phyloP scores from a whole-genome alignment of 2,113 vertebrate genomes.

The Urocolius indicus region DNA sequence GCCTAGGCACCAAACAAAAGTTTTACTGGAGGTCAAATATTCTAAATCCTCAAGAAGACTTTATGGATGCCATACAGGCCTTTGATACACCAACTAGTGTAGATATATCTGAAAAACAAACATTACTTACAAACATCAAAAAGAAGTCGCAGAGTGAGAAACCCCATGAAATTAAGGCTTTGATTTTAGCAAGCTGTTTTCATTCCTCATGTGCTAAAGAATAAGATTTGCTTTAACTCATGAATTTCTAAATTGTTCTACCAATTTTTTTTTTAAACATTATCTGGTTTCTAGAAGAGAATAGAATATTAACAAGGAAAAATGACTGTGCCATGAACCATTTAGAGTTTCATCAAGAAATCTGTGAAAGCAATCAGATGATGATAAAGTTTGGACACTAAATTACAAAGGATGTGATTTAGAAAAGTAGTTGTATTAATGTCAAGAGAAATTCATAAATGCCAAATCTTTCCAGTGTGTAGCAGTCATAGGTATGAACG shows the following conservation, averaged over 20 bases:
- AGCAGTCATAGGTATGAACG: not conserved
- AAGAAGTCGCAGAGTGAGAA: conserved; percentile 27
- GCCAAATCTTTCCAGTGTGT: not conserved
- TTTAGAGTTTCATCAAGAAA: conserved; percentile 10
- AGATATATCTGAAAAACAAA: not conserved
- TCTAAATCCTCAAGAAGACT: not conserved
- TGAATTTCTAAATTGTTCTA: conserved; percentile 64
- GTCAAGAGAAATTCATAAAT: not conserved
- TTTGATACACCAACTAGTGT: not conserved
- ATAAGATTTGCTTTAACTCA: conserved; percentile 65
- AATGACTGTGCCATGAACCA: not conserved
- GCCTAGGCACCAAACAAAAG: not conserved
- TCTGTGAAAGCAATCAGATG: conserved; percentile 6
- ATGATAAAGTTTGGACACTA: conserved; percentile 34
- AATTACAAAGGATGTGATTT: not conserved
- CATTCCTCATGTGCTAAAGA: conserved; percentile 59
- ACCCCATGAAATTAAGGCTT: conserved; percentile 64
- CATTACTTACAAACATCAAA: conserved; percentile 58
- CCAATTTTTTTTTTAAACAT: conserved; percentile 9
- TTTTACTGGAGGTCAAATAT: not conserved
- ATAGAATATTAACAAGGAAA: not conserved
- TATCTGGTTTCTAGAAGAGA: conserved; percentile 16
- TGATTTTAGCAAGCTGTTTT: conserved; percentile 66
- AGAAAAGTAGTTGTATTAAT: not conserved
- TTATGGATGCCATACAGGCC: not conserved